Base-by-base conservation (phyloP, 35 echinoderm and acorn worm species). In the Holothuria glaberrima region DNA sequence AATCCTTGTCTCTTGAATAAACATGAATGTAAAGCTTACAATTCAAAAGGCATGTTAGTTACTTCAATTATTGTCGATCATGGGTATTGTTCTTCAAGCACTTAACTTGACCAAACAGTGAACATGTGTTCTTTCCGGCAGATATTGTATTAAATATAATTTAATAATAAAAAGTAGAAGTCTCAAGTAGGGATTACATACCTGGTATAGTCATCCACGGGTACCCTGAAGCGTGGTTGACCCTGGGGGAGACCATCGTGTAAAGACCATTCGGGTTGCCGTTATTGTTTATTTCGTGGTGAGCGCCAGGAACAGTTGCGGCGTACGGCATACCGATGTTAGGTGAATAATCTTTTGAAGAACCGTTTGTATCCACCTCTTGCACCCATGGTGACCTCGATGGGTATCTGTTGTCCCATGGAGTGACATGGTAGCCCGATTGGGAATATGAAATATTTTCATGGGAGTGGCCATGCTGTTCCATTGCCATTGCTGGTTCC, bases 211-310 rank as follows among this genome's bases (percentile, higher is more conserved):
- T 48, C 80, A 84, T 84, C 80, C 80, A 84, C 18, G 80, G 80
- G 57, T 84, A 84, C 9, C 54, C 80, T 0, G 80, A 48, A 24
- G 80, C 56, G n/a, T 46, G 54, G 57, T 84, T 84, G 5, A 84
- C 59, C 46, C 80, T 20, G 4, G 80, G 80, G 33, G 80, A 84
- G 27, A 84, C 80, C 80, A 84, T 84, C 26, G 80, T 61, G 20
- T 84, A 84, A 5, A 84, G 80, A 61, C 80, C 57, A 27, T 48
- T 57, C 26, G 52, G 80, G 56, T 63, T 84, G 19, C 80, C 80
- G 58, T 84, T 84, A 36, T 84, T 84, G 32, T 84, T 84, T n/a
- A 84, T 84, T 32, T 84, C 80, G n/a, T 84, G 80, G 28, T 84
- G 80, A 58, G 28, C 12, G 12, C 54, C 80, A 4, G 80, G 48